phyloP scores from a whole-genome alignment of 2,888 invertebrate genomes.

The Exocentrus adspersus region DNA sequence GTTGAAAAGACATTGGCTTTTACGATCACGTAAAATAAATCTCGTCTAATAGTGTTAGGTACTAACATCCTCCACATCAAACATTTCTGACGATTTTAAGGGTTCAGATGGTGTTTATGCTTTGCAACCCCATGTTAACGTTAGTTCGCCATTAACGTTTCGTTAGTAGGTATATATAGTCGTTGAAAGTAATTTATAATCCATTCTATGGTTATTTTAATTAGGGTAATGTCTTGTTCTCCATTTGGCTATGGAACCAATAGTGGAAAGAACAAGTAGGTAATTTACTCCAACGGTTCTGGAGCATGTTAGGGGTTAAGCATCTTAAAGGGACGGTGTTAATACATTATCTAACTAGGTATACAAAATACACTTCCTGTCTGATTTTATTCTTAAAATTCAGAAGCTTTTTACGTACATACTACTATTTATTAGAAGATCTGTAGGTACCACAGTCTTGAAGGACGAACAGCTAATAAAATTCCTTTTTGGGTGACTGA shows the following conservation, averaged over 20 bases:
- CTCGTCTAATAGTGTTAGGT: slow-evolving; percentile 39
- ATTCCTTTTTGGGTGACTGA: slow-evolving; percentile 35
- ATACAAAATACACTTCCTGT: not conserved
- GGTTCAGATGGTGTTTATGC: slow-evolving; percentile 30
- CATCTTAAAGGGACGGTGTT: too few species aligned
- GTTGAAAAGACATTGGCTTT: slow-evolving; percentile 48
- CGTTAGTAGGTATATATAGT: slow-evolving; percentile 29
- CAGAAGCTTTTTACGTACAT: too few species aligned
- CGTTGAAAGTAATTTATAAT: slow-evolving; percentile 35
- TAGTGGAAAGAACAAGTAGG: not conserved
- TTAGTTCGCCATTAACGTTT: slow-evolving; percentile 38
- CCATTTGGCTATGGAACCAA: slow-evolving; percentile 28
- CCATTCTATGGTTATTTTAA: slow-evolving; percentile 24
- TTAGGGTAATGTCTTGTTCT: slow-evolving; percentile 29
- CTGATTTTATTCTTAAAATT: too few species aligned
- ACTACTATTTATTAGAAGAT: too few species aligned
- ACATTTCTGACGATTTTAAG: slow-evolving; percentile 38
- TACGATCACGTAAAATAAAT: slow-evolving; percentile 50
- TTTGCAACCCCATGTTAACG: slow-evolving; percentile 36
- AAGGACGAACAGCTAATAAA: slow-evolving; percentile 36
- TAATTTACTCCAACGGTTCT: not conserved
- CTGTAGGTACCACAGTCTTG: slow-evolving; percentile 31
- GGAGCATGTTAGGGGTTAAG: too few species aligned
- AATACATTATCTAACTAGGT: not conserved
- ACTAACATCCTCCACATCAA: slow-evolving; percentile 35